A percentile compares a stretch with the other conserved stretches of the same genome.
phyloP scores from a whole-genome alignment of 2,113 vertebrate species.

The Salvelinus alpinus region DNA sequence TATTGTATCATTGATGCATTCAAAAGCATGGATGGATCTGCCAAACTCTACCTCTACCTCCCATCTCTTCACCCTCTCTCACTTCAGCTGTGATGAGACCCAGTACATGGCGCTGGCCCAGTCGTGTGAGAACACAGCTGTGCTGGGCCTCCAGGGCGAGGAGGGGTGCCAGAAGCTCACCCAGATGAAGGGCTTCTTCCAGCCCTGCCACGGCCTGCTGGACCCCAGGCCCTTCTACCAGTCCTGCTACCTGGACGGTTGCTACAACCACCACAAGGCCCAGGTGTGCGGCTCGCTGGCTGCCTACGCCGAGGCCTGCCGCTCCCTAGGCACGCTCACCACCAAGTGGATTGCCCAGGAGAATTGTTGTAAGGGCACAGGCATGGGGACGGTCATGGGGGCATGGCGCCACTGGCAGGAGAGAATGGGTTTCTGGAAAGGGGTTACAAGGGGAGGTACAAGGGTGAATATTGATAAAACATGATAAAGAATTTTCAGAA shows the following conservation, averaged over 20 bases:
- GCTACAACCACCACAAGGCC: constrained; percentile 90
- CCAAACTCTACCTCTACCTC: too few species aligned
- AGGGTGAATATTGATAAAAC: background rate
- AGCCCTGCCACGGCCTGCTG: constrained; percentile 93
- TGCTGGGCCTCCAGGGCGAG: constrained; percentile 87
- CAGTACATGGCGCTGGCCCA: constrained; percentile 93
- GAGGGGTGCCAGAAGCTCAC: constrained; percentile 93
- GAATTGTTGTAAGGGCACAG: constrained; percentile 95
- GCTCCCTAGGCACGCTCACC: constrained; percentile 90
- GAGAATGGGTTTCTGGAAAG: background rate
- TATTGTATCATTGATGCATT: too few species aligned
- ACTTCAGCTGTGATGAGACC: constrained; percentile 92
- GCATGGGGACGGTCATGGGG: constrained; percentile 3
- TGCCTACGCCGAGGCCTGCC: constrained; percentile 92
- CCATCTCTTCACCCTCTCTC: constrained; percentile 14
- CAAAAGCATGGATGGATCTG: too few species aligned
- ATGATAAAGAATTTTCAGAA: background rate
- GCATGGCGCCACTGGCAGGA: too few species aligned
- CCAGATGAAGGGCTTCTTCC: constrained; percentile 94
- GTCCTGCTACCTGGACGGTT: constrained; percentile 95
- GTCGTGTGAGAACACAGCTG: constrained; percentile 89
- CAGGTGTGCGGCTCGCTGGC: constrained; percentile 94
- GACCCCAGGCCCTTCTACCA: constrained; percentile 93
- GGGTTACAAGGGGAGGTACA: background rate
- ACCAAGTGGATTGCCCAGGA: constrained; percentile 97